These are phyloP conservation scores for Zosterops japonicus DNA, from an alignment of 2,113 vertebrate species.

Conservation along the genomic window DNA sequence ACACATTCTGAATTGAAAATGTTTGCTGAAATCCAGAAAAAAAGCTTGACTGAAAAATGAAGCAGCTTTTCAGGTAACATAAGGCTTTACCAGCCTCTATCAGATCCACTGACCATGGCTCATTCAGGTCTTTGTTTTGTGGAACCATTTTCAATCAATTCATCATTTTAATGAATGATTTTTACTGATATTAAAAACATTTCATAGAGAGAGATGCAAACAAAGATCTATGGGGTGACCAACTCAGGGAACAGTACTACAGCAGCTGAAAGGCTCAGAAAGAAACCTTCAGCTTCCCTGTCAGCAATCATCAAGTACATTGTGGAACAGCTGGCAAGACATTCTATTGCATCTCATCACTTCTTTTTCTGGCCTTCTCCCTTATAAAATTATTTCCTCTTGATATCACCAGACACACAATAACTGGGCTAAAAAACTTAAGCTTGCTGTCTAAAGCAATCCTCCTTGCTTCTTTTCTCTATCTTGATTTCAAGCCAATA, in stretches of 20 bases:
- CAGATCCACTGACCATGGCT: background rate
- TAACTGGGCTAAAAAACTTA: background rate
- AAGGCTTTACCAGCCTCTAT: background rate
- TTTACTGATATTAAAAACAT: background rate
- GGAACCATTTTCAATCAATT: background rate
- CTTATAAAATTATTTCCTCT: constrained; percentile 15
- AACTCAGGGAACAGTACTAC: background rate
- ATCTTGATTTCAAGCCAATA: background rate
- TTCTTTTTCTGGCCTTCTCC: background rate
- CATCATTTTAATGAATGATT: background rate
- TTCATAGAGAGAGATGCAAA: background rate
- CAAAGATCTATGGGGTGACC: background rate
- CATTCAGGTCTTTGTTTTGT: background rate
- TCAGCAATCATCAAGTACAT: background rate
- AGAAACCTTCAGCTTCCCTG: background rate
- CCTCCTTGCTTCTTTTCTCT: background rate
- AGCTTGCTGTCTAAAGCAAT: background rate
- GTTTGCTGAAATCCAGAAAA: background rate
- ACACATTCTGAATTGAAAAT: background rate
- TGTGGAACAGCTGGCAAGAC: background rate
- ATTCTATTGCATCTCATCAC: background rate
- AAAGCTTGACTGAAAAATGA: background rate
- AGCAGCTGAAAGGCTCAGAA: background rate
- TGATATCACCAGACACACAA: constrained; percentile 6
- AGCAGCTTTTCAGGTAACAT: background rate